Evolutionary conservation across 2,113 vertebrate species (phyloP).

Genomic region (Corythornis madagascariensis): DNA sequence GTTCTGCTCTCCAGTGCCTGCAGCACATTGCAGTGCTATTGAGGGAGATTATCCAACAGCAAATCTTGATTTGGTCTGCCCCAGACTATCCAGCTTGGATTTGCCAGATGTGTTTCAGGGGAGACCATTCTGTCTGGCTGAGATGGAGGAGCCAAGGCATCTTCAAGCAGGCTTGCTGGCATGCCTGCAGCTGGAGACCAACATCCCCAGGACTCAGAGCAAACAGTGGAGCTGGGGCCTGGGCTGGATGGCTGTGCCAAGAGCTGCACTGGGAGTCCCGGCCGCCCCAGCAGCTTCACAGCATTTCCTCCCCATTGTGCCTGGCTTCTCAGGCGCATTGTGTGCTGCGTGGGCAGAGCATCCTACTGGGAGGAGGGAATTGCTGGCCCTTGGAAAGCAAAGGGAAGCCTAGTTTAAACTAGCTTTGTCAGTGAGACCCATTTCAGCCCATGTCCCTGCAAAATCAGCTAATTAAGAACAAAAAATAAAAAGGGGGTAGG

Average conservation of each 20-base stretch:
- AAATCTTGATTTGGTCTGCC: background rate
- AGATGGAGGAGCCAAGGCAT: background rate
- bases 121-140: background rate
- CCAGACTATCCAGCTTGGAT: background rate
- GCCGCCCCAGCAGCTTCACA: rapidly evolving
- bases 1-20: background rate
- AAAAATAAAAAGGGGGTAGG: background rate
- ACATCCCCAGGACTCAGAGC: background rate
- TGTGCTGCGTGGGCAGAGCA: background rate
- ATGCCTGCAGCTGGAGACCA: background rate
- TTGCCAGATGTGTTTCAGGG: background rate
- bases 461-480: background rate
- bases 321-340: background rate
- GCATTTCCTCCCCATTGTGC: background rate
- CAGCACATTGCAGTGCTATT: background rate
- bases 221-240: background rate
- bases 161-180: background rate
- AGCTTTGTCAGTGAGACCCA: background rate
- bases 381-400: background rate
- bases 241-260: background rate
- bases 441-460: background rate
- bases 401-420: background rate
- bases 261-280: background rate
- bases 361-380: background rate
- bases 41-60: background rate